A percentile compares a stretch with the other conserved stretches of the same genome.
Evolutionary conservation across 2,797 vertebrate genomes (phyloP).

Genomic region (Brachyrhaphis roseni): DNA sequence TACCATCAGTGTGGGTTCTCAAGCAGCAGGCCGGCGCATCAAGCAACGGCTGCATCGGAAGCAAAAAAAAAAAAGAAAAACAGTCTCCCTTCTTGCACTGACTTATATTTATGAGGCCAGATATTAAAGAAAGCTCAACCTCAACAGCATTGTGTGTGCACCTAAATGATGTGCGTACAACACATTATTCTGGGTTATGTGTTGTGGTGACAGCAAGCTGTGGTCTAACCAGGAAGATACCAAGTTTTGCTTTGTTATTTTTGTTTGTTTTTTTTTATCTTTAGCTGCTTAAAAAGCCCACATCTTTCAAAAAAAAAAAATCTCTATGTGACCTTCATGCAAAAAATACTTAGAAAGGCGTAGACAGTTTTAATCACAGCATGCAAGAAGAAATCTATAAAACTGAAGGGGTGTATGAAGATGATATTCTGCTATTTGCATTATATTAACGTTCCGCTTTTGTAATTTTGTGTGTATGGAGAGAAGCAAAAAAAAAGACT

Average conservation of each 20-base stretch:
- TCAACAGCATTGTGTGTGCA: constrained; percentile 14
- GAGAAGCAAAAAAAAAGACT: constrained; percentile 37
- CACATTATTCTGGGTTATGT: not conserved
- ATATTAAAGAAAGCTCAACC: not conserved
- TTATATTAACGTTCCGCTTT: constrained; percentile 63
- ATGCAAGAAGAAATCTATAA: not conserved
- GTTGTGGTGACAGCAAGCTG: constrained; percentile 29
- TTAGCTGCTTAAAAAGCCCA: constrained; percentile 1
- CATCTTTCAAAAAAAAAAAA: not conserved
- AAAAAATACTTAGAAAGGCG: not conserved
- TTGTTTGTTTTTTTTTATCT: not conserved
- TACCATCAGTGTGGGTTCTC: constrained; percentile 23
- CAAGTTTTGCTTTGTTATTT: not conserved
- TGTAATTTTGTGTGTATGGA: constrained; percentile 68
- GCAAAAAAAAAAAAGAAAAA: not conserved
- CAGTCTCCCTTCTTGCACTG: not conserved
- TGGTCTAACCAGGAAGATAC: not conserved
- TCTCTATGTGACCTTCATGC: not conserved
- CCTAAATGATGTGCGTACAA: constrained; percentile 6
- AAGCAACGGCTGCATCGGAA: constrained; percentile 6
- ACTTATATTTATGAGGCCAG: not conserved
- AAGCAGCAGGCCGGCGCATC: constrained; percentile 2
- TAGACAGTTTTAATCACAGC: constrained; percentile 1
- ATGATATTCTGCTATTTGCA: constrained; percentile 25
- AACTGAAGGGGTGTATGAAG: constrained; percentile 11